Evolutionary conservation across 2,797 vertebrate species (phyloP).

Genomic region (Astyanax mexicanus): DNA sequence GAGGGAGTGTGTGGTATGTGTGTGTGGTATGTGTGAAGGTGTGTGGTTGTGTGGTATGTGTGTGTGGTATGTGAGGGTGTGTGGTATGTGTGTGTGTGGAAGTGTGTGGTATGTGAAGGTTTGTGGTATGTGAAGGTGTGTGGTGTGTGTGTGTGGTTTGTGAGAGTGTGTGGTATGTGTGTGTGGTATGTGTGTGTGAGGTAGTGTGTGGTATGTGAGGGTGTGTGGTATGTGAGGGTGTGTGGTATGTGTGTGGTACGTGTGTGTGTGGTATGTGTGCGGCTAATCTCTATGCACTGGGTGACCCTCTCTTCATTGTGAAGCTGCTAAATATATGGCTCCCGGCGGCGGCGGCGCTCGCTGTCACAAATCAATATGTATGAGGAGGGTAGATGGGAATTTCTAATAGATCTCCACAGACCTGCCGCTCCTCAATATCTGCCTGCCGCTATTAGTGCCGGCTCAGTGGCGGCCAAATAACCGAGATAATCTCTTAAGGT

Average conservation of each 20-base stretch:
- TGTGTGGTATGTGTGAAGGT: no score
- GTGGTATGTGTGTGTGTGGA: no score
- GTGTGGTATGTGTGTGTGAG: conserved; percentile 92
- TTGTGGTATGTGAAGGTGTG: no score
- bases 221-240: no score
- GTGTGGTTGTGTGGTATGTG: no score
- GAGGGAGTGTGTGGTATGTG: no score
- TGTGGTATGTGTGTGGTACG: conserved; percentile 77
- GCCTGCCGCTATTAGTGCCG: conserved; percentile 99
- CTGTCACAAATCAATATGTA: conserved; percentile 99
- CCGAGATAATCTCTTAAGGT: conserved; percentile 99
- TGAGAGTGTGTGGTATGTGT: no score
- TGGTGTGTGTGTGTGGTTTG: no score
- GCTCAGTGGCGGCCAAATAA: conserved; percentile 99
- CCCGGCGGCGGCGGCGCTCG: conserved; percentile 99
- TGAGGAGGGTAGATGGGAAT: conserved; percentile 99
- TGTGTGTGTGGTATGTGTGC: conserved; percentile 88
- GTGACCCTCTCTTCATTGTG: conserved; percentile 97
- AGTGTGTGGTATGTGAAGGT: no score
- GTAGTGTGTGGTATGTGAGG: no score
- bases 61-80: no score
- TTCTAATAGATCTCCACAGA: conserved; percentile 99
- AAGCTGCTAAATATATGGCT: conserved; percentile 99
- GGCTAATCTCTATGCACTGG: conserved; percentile 99
- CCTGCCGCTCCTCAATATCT: conserved; percentile 99